Base-by-base conservation (phyloP, 2,113 vertebrate genomes). In the Suricata suricatta region DNA sequence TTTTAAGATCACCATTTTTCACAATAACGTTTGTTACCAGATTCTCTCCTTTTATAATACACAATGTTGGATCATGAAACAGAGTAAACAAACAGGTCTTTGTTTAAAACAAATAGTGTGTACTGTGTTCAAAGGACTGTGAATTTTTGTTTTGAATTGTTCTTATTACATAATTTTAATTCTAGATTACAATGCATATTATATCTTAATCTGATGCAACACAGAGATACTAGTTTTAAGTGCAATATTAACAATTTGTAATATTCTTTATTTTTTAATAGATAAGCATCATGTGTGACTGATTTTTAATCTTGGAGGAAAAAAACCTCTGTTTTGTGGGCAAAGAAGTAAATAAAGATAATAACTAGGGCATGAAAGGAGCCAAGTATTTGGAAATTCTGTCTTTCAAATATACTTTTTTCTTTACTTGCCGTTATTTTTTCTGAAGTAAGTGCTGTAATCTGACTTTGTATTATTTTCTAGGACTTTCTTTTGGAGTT, bases 81-180 rank as follows among this genome's bases (percentile, higher is more conserved):
- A 47, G 96, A 85, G 71, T 95, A 97, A 98, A 98, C 98, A 99
- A 98, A 96, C 89, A 97, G 85, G 68, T 94, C 97, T 98, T 98
- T 99, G 98, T 99, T 97, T 98, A 96, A 95, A 97, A 96, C 95
- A 98, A 98, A 98, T 96, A 98, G 93, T 84, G 17, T 96, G 63
- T 79, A 71, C 76, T 98, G 96, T 99, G 98, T 98, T 98, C 90
- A 95, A 81, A 87, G 0, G 0, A 86, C 97, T 97, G 64, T 98
- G 96, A 97, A 97, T 98, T 98, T 98, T 94, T 97, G 80, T 31
- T 97, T 98, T 96, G 83, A 93, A 97, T 98, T 97, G 93, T 9
- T 93, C 89, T n/a, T 98, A 84, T 92, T 93, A 60, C 80, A 57
- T 69, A 83, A 25, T 95, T 97, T 96, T 95, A 87, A 21, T 93